Evolutionary conservation across 2,113 vertebrate species (phyloP).

Genomic region (Paramisgurnus dabryanus): DNA sequence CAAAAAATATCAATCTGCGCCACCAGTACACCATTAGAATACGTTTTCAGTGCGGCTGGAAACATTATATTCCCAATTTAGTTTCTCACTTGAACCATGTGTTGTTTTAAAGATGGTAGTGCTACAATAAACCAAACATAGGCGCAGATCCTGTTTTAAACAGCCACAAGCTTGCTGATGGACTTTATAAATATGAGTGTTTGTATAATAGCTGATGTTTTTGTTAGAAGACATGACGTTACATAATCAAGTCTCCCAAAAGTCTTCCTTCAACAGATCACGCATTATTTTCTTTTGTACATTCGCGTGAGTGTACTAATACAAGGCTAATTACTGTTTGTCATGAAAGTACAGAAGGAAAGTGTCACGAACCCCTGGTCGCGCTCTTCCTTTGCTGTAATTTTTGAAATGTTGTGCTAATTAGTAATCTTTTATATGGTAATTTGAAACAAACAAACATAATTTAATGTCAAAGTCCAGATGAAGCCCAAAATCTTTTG

Average conservation of each 20-base stretch:
- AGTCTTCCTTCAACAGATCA: not conserved
- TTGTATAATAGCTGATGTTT: constrained; percentile 42
- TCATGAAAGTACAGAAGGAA: not conserved
- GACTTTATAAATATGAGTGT: constrained; percentile 39
- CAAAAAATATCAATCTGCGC: too few relatives aligned
- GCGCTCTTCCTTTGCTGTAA: not conserved
- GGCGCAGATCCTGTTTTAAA: constrained; percentile 25
- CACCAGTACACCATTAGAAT: too few relatives aligned
- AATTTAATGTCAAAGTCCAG: not conserved
- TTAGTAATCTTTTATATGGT: not conserved
- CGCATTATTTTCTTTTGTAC: not conserved
- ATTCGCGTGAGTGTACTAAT: not conserved
- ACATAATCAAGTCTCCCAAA: not conserved
- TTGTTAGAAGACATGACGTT: constrained; percentile 7
- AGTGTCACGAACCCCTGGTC: not conserved
- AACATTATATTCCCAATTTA: too few relatives aligned
- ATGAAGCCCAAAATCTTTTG: not conserved
- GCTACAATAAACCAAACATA: constrained; percentile 44
- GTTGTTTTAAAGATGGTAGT: not conserved
- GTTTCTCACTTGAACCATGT: too few relatives aligned
- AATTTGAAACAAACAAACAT: not conserved
- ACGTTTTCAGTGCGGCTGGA: too few relatives aligned
- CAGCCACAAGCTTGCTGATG: constrained; percentile 38
- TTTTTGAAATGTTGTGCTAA: not conserved
- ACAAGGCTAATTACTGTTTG: not conserved